Evolutionary conservation across 2,888 invertebrate genomes (phyloP), one percentile per base, ranked within the genome.

Genomic region (Leptodirus hochenwartii): DNA sequence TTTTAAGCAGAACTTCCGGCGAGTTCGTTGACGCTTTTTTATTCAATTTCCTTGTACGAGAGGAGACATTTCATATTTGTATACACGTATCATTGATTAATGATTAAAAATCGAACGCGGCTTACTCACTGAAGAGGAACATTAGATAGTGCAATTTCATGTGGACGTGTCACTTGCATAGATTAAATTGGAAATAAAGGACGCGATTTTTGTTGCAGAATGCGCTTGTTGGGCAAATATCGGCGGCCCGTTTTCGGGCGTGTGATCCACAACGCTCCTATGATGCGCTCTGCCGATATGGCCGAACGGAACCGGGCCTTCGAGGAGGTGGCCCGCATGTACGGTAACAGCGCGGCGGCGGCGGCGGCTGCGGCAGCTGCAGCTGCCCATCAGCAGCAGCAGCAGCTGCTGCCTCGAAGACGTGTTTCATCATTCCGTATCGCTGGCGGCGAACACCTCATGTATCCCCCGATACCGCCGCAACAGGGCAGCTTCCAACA

Each of bases 251-350:
- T 80, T 2, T 81, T 71, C 46, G 81, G 81, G 1, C 62, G 73
- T 9, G 62, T 80, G 22, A 63, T 79, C 5, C 76, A 71, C 41
- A 72, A 76, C 37, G 73, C 74, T 3, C 77, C 77, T 0, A 61
- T 56, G n/a, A 50, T 53, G 22, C 49, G 49, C 26, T 53, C 43
- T 39, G 56, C 45, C 14, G 49, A 51, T 25, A 33, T 47, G 9
- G 49, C 64, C 1, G 60, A 58, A 33, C 49, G 62, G 14, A 47
- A 56, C 29, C 54, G 60, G 28, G 53, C 59, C 2, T 60, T 62
- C 36, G 66, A 69, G 37, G 64, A 66, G 40, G 53, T 61, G 16
- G 52, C 56, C 5, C 55, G 59, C 22, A 44, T 62, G 28, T 65
- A 64, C 41, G 62, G 63, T 5, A 54, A 54, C 17, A 49, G 59